Conservation (phyloP, 1,140 invertebrate genomes). For the Pogonomyrmex barbatus region DNA sequence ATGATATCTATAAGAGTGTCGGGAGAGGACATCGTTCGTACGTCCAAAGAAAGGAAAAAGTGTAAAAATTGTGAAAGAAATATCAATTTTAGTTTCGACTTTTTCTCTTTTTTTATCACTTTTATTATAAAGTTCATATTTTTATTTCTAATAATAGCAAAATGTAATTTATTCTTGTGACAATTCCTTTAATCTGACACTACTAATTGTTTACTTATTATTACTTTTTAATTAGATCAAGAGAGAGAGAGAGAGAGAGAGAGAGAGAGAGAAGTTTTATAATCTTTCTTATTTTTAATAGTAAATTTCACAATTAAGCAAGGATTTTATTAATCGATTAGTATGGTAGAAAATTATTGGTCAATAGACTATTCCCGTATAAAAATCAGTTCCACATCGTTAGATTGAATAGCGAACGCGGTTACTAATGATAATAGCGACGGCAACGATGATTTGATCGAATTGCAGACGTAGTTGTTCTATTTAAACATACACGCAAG, state of each 20-base stretch:
- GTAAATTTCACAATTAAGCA: background rate
- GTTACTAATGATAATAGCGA: constrained; percentile 25
- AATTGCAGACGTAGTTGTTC: constrained; percentile 55
- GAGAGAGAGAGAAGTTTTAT: background rate
- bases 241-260: no score
- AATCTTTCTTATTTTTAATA: background rate
- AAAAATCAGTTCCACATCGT: background rate
- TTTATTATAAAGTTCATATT: background rate
- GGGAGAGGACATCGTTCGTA: background rate
- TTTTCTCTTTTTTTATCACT: background rate
- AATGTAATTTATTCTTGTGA: background rate
- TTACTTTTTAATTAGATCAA: background rate
- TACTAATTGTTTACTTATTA: background rate
- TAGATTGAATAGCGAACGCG: background rate
- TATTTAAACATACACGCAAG: constrained; percentile 46
- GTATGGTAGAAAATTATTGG: background rate
- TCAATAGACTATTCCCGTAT: background rate
- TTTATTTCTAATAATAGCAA: background rate
- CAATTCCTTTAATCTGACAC: background rate
- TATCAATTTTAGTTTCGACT: background rate
- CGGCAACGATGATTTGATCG: constrained; percentile 24
- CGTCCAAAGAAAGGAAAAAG: background rate
- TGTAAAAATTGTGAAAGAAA: background rate
- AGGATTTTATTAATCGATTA: background rate
- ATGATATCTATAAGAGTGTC: background rate